Conservation (phyloP, 92 coral and sea anemone genomes). For the Plumapathes pennacea region DNA sequence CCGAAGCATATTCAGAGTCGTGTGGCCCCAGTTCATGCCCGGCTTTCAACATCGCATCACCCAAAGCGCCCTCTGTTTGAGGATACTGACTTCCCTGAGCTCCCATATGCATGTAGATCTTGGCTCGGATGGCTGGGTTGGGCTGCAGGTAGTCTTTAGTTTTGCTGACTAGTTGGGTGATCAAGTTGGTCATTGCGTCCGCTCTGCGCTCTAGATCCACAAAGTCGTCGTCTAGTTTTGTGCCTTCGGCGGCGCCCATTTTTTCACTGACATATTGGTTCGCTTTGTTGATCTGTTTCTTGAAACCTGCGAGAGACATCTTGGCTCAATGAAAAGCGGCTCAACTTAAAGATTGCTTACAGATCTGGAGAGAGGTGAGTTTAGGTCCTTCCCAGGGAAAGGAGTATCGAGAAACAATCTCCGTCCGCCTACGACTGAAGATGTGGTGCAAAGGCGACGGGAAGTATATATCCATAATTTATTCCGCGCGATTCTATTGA, state of each 20-base stretch:
- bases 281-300: constrained; percentile 88
- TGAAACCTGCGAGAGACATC: constrained; percentile 88
- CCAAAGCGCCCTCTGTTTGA: constrained; percentile 75
- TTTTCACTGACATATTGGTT: constrained; percentile 91
- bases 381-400: too few species aligned
- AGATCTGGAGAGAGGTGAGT: constrained; percentile 1
- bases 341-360: too few species aligned
- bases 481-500: constrained; percentile 44
- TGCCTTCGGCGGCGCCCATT: constrained; percentile 91
- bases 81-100: constrained; percentile 65
- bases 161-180: constrained; percentile 63
- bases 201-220: constrained; percentile 73
- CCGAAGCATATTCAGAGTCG: constrained; percentile 74
- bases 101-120: constrained; percentile 76
- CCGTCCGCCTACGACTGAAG: constrained; percentile 23
- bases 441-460: background rate
- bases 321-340: too few species aligned
- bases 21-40: constrained; percentile 78
- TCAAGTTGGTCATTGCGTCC: constrained; percentile 67
- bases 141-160: constrained; percentile 85
- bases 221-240: constrained; percentile 81
- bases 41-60: constrained; percentile 77
- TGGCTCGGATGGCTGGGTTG: constrained; percentile 74
- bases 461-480: constrained; percentile 39
- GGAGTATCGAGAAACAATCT: too few species aligned